Evolutionary conservation across 2,888 invertebrate genomes (phyloP).

Genomic region (Archaeoteleia sp.): DNA sequence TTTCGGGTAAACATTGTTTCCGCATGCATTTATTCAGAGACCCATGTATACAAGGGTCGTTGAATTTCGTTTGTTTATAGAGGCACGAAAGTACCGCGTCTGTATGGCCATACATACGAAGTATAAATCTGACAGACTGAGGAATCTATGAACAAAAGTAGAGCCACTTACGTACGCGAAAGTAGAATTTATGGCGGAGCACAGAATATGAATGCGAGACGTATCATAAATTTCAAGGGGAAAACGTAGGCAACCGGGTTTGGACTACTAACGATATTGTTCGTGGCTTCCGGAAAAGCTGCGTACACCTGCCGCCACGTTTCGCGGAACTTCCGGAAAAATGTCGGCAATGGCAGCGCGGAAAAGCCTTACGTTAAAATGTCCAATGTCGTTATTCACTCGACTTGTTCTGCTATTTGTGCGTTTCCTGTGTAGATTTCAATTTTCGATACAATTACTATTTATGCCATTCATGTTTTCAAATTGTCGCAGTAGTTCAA

Average conservation of each 20-base stretch:
- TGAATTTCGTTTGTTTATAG: conserved; percentile 9
- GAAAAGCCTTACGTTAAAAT: conserved; percentile 11
- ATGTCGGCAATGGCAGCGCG: conserved; percentile 28
- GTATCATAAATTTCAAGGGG: conserved; percentile 63
- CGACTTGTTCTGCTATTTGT: conserved; percentile 17
- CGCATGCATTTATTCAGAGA: conserved; percentile 26
- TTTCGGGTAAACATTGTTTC: conserved; percentile 7
- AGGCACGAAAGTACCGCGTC: conserved; percentile 7
- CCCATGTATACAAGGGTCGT: conserved; percentile 1
- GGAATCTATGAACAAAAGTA: conserved; percentile 71
- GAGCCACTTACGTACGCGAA: conserved; percentile 68
- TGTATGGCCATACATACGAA: conserved; percentile 24
- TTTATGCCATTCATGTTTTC: conserved; percentile 1
- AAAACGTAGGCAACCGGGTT: conserved; percentile 39
- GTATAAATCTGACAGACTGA: conserved; percentile 66
- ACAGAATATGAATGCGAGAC: conserved; percentile 66
- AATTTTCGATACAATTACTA: not conserved
- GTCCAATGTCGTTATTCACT: conserved; percentile 26
- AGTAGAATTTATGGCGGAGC: conserved; percentile 64
- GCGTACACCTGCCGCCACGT: conserved; percentile 45
- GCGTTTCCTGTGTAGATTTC: conserved; percentile 17
- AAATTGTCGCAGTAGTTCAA: too few relatives aligned
- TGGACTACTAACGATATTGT: conserved; percentile 65
- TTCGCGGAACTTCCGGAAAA: conserved; percentile 32
- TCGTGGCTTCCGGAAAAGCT: conserved; percentile 57